phyloP scores from a whole-genome alignment of 2,888 invertebrate species.

The Caenorhabditis wallacei region DNA sequence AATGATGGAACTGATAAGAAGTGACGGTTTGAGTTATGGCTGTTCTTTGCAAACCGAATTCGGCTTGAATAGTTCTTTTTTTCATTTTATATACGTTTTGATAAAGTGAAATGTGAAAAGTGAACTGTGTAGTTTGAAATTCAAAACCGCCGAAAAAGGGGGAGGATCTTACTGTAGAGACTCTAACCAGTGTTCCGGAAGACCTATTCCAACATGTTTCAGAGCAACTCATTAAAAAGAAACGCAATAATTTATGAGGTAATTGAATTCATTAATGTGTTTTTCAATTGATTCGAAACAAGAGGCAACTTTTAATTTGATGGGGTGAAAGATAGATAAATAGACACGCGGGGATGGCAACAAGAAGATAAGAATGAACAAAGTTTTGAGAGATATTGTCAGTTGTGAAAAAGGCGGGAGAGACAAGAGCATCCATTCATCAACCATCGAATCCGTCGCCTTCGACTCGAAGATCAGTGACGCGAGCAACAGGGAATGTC shows the following conservation, averaged over 20 bases:
- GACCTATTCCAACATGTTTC: not conserved
- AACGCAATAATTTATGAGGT: conserved; percentile 31
- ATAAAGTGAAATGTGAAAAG: conserved; percentile 20
- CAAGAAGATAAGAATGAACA: conserved; percentile 46
- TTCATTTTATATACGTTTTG: not conserved
- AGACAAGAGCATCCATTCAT: conserved; percentile 53
- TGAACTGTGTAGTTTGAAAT: conserved; percentile 46
- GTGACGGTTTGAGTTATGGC: conserved; percentile 54
- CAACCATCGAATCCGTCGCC: conserved; percentile 36
- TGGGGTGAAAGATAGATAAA: conserved; percentile 61
- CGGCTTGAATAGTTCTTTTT: not conserved
- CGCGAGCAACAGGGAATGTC: conserved; percentile 43
- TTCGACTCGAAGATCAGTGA: conserved; percentile 56
- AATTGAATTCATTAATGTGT: conserved; percentile 40
- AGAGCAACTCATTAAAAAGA: not conserved
- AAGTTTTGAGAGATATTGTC: conserved; percentile 64
- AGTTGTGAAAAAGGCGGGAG: conserved; percentile 46
- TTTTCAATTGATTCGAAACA: conserved; percentile 31
- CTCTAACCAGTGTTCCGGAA: conserved; percentile 48
- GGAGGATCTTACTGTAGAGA: conserved; percentile 4
- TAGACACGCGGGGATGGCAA: conserved; percentile 30
- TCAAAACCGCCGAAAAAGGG: conserved; percentile 12
- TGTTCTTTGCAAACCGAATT: conserved; percentile 30
- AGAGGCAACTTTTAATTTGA: conserved; percentile 54
- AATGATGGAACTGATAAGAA: conserved; percentile 42